phyloP scores from a whole-genome alignment of 2,797 vertebrate species.

The Leptodactylus fallax region DNA sequence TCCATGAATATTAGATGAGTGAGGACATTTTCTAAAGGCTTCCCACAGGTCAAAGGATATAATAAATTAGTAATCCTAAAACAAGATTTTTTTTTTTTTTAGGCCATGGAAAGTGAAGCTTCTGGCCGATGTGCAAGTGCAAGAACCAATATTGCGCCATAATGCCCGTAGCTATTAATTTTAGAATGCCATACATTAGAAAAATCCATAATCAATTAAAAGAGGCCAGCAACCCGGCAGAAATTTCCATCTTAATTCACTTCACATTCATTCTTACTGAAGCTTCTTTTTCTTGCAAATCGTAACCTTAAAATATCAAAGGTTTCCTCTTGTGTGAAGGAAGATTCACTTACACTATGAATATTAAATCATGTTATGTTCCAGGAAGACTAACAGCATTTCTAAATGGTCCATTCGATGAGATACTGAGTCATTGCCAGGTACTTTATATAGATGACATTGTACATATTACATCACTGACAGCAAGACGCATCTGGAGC shows the following conservation, averaged over 20 bases:
- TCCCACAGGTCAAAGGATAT: constrained; percentile 65
- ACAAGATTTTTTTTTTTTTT: constrained; percentile 59
- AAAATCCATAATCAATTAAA: constrained; percentile 66
- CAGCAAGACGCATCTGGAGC: not conserved
- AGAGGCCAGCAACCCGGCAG: constrained; percentile 61
- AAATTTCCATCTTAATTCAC: constrained; percentile 59
- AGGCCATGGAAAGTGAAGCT: constrained; percentile 68
- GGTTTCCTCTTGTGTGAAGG: constrained; percentile 66
- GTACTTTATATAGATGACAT: not conserved
- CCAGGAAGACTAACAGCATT: constrained; percentile 50
- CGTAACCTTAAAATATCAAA: constrained; percentile 65
- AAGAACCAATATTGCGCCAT: constrained; percentile 37
- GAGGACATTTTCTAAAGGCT: constrained; percentile 58
- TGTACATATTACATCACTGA: not conserved
- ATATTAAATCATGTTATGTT: constrained; percentile 57
- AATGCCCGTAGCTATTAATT: constrained; percentile 52
- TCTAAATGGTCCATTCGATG: not conserved
- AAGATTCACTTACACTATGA: constrained; percentile 49
- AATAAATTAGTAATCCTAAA: constrained; percentile 66
- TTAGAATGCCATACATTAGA: constrained; percentile 61
- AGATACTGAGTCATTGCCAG: not conserved
- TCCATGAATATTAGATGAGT: constrained; percentile 84
- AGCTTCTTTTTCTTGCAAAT: constrained; percentile 61
- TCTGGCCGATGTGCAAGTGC: constrained; percentile 63
- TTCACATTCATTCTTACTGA: constrained; percentile 66